phyloP scores from a whole-genome alignment of 2,797 vertebrate species.

The Delichon dasypus region DNA sequence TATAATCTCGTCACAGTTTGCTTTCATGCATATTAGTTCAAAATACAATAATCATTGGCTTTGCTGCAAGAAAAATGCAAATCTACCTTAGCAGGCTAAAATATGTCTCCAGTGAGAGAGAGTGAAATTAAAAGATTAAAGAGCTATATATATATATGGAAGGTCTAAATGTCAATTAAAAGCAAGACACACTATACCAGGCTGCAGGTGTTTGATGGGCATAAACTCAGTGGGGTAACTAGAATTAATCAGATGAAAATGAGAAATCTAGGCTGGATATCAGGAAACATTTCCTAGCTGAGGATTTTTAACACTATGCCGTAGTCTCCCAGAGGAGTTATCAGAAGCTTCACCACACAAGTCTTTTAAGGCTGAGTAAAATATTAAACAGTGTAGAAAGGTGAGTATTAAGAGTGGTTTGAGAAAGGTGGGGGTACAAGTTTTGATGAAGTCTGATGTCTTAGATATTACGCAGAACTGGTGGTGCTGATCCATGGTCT shows the following conservation, averaged over 20 bases:
- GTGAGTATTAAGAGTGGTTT: background rate
- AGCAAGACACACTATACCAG: background rate
- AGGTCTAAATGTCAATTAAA: constrained; percentile 45
- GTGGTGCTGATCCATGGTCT: background rate
- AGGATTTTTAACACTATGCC: background rate
- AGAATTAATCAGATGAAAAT: constrained; percentile 63
- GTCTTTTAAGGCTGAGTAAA: constrained; percentile 11
- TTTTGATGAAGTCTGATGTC: background rate
- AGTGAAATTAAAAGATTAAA: constrained; percentile 30
- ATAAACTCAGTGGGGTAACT: constrained; percentile 44
- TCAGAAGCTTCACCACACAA: background rate
- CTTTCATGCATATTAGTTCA: background rate
- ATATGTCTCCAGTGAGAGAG: background rate
- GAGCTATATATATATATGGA: constrained; percentile 21
- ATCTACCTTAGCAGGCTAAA: background rate
- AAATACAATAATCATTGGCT: background rate
- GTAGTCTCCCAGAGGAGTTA: constrained; percentile 9
- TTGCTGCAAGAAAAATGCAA: background rate
- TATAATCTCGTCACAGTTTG: background rate
- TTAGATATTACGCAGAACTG: constrained; percentile 10
- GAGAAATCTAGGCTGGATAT: constrained; percentile 50
- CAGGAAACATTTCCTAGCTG: constrained; percentile 37
- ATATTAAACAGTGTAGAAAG: background rate
- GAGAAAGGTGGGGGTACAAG: background rate
- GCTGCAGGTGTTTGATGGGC: constrained; percentile 56